A percentile compares a stretch with the other conserved stretches of the same genome.
These are phyloP conservation scores for Falco biarmicus DNA, from an alignment of 2,797 vertebrate species.

Conservation along the genomic window DNA sequence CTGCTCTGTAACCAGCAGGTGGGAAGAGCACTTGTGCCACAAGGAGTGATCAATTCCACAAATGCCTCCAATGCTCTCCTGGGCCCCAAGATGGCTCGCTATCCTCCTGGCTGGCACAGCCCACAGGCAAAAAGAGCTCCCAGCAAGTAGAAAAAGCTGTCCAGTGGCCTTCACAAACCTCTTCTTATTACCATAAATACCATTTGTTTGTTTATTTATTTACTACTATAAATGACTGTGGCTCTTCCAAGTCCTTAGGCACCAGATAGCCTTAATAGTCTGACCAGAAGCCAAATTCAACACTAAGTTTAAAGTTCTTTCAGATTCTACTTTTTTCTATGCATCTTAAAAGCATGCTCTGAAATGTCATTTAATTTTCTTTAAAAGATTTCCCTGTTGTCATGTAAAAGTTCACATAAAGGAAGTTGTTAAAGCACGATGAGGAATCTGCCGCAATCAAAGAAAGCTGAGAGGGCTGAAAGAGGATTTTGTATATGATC, in stretches of 20 bases:
- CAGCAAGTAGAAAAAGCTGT: neutral
- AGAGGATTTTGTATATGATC: neutral
- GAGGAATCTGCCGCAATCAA: neutral
- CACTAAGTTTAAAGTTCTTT: neutral
- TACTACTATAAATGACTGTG: neutral
- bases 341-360: neutral
- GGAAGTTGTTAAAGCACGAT: neutral
- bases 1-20: neutral
- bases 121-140: neutral
- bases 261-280: neutral
- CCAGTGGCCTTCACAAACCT: neutral
- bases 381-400: neutral
- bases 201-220: neutral
- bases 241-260: neutral
- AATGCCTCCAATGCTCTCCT: neutral
- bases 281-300: neutral
- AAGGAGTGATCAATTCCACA: neutral
- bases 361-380: neutral
- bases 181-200: neutral
- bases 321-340: neutral
- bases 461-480: neutral
- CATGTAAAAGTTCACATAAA: neutral
- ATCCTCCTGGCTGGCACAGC: neutral
- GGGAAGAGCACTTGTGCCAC: neutral
- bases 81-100: neutral